These are phyloP conservation scores for Drosophila formosana DNA, from an alignment of 2,888 invertebrate genomes.

Conservation along the genomic window DNA sequence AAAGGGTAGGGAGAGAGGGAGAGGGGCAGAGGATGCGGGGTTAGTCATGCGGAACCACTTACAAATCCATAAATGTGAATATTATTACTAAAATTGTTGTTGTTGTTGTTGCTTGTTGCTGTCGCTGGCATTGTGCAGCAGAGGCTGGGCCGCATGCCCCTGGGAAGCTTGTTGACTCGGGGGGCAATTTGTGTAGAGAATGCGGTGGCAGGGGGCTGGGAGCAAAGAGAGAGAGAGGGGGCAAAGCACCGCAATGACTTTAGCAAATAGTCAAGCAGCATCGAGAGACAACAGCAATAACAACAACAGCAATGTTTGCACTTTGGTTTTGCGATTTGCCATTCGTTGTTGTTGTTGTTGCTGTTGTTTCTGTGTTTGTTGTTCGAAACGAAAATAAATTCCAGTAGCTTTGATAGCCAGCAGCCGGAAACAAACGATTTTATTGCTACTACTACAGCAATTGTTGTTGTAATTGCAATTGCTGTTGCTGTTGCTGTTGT, in stretches of 20 bases:
- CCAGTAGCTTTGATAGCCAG: slow-evolving; percentile 71
- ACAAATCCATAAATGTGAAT: slow-evolving; percentile 81
- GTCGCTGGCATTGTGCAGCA: slow-evolving; percentile 67
- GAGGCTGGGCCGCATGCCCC: slow-evolving; percentile 31
- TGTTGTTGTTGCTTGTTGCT: slow-evolving; percentile 42
- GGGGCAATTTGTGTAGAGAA: slow-evolving; percentile 49
- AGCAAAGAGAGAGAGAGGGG: slow-evolving; percentile 1
- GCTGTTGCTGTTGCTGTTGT: slow-evolving; percentile 46
- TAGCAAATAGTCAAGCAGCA: slow-evolving; percentile 77
- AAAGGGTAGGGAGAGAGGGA: not conserved
- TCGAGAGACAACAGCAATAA: slow-evolving; percentile 58
- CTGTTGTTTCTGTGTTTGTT: slow-evolving; percentile 62
- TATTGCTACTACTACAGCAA: slow-evolving; percentile 69
- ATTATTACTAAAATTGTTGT: slow-evolving; percentile 76
- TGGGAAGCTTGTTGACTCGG: slow-evolving; percentile 48
- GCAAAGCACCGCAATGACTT: slow-evolving; percentile 76
- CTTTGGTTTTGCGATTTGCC: slow-evolving; percentile 79
- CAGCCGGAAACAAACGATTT: slow-evolving; percentile 78
- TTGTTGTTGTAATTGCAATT: slow-evolving; percentile 60
- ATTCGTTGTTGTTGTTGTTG: slow-evolving; percentile 38
- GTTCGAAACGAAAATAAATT: slow-evolving; percentile 70
- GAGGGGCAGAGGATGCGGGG: slow-evolving; percentile 56
- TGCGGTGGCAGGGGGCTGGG: not conserved
- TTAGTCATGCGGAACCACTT: slow-evolving; percentile 81
- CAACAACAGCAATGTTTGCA: slow-evolving; percentile 72